Conservation (phyloP, 2,888 invertebrate genomes). For the Pseudococcus viburni region DNA sequence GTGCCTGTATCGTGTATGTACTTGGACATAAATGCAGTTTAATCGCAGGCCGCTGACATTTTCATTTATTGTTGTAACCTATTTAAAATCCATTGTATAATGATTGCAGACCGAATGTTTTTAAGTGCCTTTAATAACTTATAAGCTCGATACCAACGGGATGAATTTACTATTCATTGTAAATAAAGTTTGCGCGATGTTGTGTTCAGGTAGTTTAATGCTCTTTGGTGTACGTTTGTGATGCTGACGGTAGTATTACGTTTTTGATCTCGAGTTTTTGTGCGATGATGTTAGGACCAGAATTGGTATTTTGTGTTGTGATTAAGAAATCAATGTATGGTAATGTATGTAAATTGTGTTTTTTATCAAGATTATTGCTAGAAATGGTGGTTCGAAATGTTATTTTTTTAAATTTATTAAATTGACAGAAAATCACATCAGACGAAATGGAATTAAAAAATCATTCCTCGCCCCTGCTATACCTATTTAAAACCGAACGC, state of each 20-base stretch:
- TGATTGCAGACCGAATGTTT: background rate
- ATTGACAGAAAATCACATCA: no score
- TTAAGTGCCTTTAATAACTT: background rate
- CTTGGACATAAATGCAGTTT: background rate
- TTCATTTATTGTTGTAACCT: conserved; percentile 21
- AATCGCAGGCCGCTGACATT: background rate
- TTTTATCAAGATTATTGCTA: background rate
- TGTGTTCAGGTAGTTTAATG: conserved; percentile 1
- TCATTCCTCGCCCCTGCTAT: no score
- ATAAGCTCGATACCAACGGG: background rate
- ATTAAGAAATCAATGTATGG: background rate
- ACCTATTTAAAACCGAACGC: no score
- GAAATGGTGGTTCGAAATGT: background rate
- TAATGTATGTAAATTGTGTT: background rate
- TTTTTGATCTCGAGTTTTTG: background rate
- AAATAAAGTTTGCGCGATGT: background rate
- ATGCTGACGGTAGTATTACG: background rate
- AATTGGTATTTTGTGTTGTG: background rate
- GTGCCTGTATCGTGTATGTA: background rate
- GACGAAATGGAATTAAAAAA: no score
- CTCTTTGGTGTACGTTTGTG: background rate
- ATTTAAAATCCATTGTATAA: conserved; percentile 1
- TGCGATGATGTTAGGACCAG: background rate
- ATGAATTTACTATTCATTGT: background rate
- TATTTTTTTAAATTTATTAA: no score